phyloP scores from a whole-genome alignment of 2,888 invertebrate species.

The Archaeoteleia sp. region DNA sequence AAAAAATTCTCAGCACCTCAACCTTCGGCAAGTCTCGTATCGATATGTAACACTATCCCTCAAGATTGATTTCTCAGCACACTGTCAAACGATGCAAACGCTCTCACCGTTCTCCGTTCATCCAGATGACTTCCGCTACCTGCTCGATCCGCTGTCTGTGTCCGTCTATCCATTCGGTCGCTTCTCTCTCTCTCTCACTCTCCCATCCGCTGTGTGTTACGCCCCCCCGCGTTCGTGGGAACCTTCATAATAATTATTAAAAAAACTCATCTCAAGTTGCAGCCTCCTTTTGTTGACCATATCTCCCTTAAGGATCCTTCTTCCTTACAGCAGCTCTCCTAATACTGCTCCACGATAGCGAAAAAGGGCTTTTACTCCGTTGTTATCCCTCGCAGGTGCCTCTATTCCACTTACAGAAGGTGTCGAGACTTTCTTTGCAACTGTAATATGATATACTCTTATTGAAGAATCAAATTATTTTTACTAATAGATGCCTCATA shows the following conservation, averaged over 20 bases:
- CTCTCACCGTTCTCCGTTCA: conserved; percentile 64
- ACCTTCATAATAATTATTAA: conserved; percentile 73
- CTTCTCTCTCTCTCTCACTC: conserved; percentile 36
- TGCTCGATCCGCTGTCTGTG: conserved; percentile 67
- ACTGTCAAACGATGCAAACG: conserved; percentile 60
- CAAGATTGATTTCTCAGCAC: conserved; percentile 70
- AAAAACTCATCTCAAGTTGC: conserved; percentile 70
- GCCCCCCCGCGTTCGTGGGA: conserved; percentile 74
- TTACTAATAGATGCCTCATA: not conserved
- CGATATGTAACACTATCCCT: conserved; percentile 66
- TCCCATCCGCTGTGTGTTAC: conserved; percentile 62
- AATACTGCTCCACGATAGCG: conserved; percentile 35
- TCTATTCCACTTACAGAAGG: conserved; percentile 41
- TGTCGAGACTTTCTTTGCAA: conserved; percentile 40
- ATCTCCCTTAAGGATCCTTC: conserved; percentile 72
- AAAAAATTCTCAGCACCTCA: conserved; percentile 35
- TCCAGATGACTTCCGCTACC: conserved; percentile 74
- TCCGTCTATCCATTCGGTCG: conserved; percentile 59
- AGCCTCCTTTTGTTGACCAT: conserved; percentile 72
- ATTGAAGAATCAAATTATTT: conserved; percentile 6
- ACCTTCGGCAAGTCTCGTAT: conserved; percentile 28
- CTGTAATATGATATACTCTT: conserved; percentile 35
- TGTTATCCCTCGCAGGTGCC: conserved; percentile 38
- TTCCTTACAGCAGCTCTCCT: conserved; percentile 43
- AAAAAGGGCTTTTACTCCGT: conserved; percentile 46